Base-by-base conservation (phyloP, 1,140 invertebrate genomes). In the Pantala flavescens region DNA sequence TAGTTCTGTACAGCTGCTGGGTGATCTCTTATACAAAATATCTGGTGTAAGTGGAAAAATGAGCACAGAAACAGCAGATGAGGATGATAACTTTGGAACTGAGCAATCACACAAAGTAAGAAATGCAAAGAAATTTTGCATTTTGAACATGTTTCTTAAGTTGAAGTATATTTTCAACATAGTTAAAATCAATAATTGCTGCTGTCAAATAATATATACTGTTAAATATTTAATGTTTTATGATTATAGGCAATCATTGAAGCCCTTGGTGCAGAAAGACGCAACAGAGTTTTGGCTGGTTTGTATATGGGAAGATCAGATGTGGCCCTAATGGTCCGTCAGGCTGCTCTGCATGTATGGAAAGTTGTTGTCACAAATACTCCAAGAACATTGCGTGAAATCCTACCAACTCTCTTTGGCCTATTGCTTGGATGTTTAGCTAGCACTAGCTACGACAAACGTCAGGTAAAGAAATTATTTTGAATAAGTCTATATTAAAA, bases 51-150 rank as follows among this genome's bases (percentile, higher is more conserved):
- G 95, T 73, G 97, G 97, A 71, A 99, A 99, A 84, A 99, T 99
- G 96, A 97, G 94, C 19, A 99, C 98, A 0, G 96, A 98, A 84
- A 98, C 96, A 0, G 95, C 95, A 3, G 93, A 92, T 78, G 98
- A 99, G 82, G 98, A 99, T 83, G 98, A 99, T 81, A 99, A 98
- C 82, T 98, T 99, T 84, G 98, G 97, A 73, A 98, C 98, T 0
- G 97, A 99, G 83, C 92, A 95, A 78, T 98, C 96, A 0, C 95
- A 98, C 79, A 84, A 84, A 78, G 83, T 85, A 74, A 78, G 77
- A n/a, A n/a, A n/a, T n/a, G n/a, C n/a, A 73, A 23, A 28, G 23
- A 23, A n/a, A 19, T 71, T 74, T 63, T 19, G 5, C 70, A 70
- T 70, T 10, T 70, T 23, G 9, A 36, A 36, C n/a, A n/a, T n/a